Evolutionary conservation across 2,797 vertebrate genomes (phyloP), one percentile per base, ranked within the genome.

Genomic region (Hippocampus kuda): DNA sequence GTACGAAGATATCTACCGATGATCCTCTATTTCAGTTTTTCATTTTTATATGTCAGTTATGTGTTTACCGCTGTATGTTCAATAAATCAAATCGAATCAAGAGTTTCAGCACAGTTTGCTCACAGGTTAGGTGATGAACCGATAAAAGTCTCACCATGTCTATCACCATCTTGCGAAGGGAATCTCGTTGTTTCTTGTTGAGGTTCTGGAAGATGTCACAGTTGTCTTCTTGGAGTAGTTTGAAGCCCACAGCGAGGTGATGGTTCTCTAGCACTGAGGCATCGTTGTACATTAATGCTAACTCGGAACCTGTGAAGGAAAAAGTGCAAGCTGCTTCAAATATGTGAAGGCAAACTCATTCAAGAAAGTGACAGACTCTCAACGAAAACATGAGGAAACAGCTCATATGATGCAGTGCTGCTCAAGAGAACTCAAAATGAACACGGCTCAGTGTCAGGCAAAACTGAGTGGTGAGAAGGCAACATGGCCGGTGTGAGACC

Each of bases 211-310:
- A 96, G 86, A 96, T 94, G 86, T 96, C 91, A 1, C 95, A 96
- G 87, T 95, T 93, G 26, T 95, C 93, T 62, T 92, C 93, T 81
- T 96, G 95, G 6, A 98, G 91, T 20, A 98, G 91, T 77, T 94
- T 97, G 89, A 98, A 98, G 75, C 96, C 95, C 77, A 98, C 94
- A 0, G 95, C 95, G 54, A 97, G 87, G 80, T 97, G 95, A 70
- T 97, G 95, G 74, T 97, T 97, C 89, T 97, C 95, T 84, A 97
- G 86, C 63, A 97, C 95, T 0, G 95, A 97, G 2, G 91, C 76
- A 0, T 98, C 95, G 0, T 97, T 97, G 84, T 98, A 97, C 94
- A 97, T 95, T 68, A 97, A 77, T 0, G 95, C 96, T 73, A 98
- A 90, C 81, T 98, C 95, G 0, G 95, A 96, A 83, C 96, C 95